phyloP scores from a whole-genome alignment of 2,888 invertebrate species.

The Philhelius pedissequus region DNA sequence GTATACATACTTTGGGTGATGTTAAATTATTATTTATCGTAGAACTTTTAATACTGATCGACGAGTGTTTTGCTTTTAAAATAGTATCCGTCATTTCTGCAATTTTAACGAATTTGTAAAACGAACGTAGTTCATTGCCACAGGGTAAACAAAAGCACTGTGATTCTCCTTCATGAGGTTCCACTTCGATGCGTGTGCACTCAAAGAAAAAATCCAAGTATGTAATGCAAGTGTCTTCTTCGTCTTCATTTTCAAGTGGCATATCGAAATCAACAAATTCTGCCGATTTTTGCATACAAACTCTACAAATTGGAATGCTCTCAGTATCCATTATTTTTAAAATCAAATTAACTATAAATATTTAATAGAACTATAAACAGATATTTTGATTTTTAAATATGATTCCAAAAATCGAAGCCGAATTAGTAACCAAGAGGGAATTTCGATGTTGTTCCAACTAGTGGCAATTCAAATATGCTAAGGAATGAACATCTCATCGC shows the following conservation, averaged over 20 bases:
- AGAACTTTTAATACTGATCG: not conserved
- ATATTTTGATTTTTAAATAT: not conserved
- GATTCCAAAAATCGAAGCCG: not conserved
- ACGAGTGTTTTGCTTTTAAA: not conserved
- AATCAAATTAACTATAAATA: not conserved
- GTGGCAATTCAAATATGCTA: not conserved
- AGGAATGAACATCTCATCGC: not conserved
- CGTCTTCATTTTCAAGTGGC: slow-evolving; percentile 38
- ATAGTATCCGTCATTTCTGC: slow-evolving; percentile 35
- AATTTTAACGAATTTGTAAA: slow-evolving; percentile 39
- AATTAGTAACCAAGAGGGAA: too few species aligned
- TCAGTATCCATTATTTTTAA: slow-evolving; percentile 8
- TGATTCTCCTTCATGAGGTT: slow-evolving; percentile 31
- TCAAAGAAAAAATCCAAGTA: slow-evolving; percentile 53
- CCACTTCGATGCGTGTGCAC: slow-evolving; percentile 57
- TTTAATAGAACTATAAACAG: not conserved
- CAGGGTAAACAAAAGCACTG: slow-evolving; percentile 53
- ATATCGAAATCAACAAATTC: slow-evolving; percentile 39
- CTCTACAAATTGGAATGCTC: slow-evolving; percentile 29
- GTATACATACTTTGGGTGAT: not conserved
- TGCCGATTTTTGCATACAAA: slow-evolving; percentile 33
- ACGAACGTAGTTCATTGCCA: slow-evolving; percentile 32
- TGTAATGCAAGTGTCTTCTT: slow-evolving; percentile 31
- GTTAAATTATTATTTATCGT: not conserved
- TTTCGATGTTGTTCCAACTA: not conserved